phyloP scores from a whole-genome alignment of 2,888 invertebrate species.

The Machimus atricapillus region DNA sequence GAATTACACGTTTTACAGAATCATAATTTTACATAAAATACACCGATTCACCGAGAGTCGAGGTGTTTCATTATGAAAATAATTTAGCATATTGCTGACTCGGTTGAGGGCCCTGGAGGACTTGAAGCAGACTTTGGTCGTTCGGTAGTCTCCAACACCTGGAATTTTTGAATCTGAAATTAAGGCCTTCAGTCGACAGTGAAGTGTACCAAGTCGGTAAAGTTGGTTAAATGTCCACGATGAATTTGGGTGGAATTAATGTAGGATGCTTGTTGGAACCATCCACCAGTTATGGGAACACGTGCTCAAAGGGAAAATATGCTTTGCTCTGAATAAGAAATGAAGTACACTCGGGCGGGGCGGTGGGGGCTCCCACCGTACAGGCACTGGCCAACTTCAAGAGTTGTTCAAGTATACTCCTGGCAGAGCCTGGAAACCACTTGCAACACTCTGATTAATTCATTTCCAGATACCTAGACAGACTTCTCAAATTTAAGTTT shows the following conservation, averaged over 20 bases:
- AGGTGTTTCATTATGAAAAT: conserved; percentile 13
- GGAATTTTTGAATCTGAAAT: not conserved
- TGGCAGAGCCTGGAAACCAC: not conserved
- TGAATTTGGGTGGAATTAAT: not conserved
- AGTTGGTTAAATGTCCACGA: not conserved
- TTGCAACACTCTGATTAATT: not conserved
- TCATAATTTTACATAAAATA: conserved; percentile 30
- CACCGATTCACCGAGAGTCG: not conserved
- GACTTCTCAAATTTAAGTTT: not conserved
- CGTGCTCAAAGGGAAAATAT: not conserved
- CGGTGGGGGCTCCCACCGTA: not conserved
- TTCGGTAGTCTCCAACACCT: not conserved
- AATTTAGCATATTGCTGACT: conserved; percentile 11
- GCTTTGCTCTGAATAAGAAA: not conserved
- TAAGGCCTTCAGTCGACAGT: not conserved
- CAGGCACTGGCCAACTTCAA: not conserved
- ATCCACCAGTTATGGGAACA: not conserved
- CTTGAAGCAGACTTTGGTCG: not conserved
- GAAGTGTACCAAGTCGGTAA: not conserved
- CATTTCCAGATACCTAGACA: not conserved
- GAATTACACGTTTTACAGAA: conserved; percentile 21
- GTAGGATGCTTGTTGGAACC: not conserved
- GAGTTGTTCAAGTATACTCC: not conserved
- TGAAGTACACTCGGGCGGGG: not conserved
- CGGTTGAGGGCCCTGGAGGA: not conserved